A percentile compares a stretch with the other conserved stretches of the same genome.
Conservation (phyloP, 2,113 vertebrate genomes). For the Leuciscus idus region DNA sequence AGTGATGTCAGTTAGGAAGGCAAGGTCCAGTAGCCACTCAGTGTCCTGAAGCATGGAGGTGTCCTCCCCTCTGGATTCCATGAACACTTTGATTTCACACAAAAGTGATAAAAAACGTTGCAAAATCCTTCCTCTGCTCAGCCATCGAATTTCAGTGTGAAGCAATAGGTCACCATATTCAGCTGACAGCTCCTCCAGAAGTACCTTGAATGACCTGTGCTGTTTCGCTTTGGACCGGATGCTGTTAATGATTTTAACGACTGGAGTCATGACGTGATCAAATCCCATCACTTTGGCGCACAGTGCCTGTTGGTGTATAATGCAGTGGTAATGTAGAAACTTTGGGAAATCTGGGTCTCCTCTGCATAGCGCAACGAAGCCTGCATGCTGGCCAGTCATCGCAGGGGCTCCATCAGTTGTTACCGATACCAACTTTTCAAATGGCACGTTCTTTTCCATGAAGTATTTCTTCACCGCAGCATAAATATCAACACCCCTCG, state of each 20-base stretch:
- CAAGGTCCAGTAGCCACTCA: constrained; percentile 55
- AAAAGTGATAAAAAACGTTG: constrained; percentile 45
- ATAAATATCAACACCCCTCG: no score
- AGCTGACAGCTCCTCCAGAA: background rate
- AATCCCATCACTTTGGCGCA: no score
- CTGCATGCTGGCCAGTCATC: background rate
- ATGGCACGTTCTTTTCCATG: no score
- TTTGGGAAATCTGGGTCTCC: background rate
- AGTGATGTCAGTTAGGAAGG: constrained; percentile 54
- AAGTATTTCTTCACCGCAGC: no score
- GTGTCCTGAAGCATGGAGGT: constrained; percentile 36
- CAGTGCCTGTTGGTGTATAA: constrained; percentile 42
- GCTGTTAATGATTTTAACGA: background rate
- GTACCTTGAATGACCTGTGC: background rate
- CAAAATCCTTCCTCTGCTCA: constrained; percentile 23
- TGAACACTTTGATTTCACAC: constrained; percentile 55
- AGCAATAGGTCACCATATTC: background rate
- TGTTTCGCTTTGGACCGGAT: background rate
- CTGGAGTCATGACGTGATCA: no score
- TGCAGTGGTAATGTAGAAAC: constrained; percentile 60
- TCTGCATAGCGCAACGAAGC: background rate
- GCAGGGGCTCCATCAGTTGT: background rate
- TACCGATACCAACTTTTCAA: background rate
- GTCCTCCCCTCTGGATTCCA: constrained; percentile 33
- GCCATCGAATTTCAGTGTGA: no score